Conservation (phyloP, 2,888 invertebrate genomes). For the Zeuzera pyrina region DNA sequence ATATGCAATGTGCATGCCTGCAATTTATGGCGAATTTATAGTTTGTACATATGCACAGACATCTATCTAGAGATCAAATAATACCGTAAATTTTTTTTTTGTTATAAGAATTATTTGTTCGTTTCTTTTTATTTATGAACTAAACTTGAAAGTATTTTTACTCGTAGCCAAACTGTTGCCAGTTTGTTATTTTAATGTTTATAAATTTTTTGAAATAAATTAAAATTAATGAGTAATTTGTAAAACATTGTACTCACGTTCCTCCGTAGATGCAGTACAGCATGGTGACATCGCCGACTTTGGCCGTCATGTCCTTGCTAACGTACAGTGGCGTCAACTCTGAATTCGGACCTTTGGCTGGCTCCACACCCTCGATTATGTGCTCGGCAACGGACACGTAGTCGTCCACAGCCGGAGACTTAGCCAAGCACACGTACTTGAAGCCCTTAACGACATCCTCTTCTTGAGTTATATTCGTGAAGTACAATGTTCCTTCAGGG, state of each 20-base stretch:
- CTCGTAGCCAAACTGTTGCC: no score
- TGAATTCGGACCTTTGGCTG: slow-evolving; percentile 26
- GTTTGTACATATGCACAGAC: no score
- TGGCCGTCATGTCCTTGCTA: slow-evolving; percentile 34
- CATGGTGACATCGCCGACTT: slow-evolving; percentile 34
- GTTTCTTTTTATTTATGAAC: no score
- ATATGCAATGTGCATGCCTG: no score
- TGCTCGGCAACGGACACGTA: slow-evolving; percentile 41
- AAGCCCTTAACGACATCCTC: slow-evolving; percentile 27
- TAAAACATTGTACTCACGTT: slow-evolving; percentile 39
- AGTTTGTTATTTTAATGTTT: no score
- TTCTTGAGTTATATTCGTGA: slow-evolving; percentile 38
- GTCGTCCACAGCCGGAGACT: slow-evolving; percentile 30
- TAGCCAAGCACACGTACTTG: slow-evolving; percentile 47
- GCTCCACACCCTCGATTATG: slow-evolving; percentile 28
- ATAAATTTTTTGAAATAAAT: background rate
- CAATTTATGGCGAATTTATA: no score
- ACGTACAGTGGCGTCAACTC: slow-evolving; percentile 41
- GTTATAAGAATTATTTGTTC: no score
- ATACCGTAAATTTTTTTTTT: no score
- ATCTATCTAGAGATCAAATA: no score
- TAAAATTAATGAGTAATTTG: background rate
- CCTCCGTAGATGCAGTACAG: slow-evolving; percentile 58
- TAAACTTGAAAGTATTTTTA: no score
- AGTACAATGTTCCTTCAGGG: slow-evolving; percentile 43